Percentiles rank a stretch among this genome's conserved stretches.
Evolutionary conservation across 2,888 invertebrate species (phyloP).

Genomic region (Pterobdella sp.): DNA sequence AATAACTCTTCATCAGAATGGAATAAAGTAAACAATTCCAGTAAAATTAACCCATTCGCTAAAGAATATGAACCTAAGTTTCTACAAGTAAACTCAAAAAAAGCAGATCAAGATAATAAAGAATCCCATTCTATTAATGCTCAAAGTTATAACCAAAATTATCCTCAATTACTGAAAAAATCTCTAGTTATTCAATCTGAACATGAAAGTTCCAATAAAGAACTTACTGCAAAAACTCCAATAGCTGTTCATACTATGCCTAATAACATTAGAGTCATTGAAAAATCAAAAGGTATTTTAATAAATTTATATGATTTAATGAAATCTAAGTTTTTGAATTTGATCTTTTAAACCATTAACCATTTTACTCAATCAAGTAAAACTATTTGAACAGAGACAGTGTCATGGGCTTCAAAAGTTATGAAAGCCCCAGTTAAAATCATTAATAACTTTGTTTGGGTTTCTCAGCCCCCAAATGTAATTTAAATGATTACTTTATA

Average conservation of each 20-base stretch:
- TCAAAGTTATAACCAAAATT: slow-evolving; percentile 1
- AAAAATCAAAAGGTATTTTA: background rate
- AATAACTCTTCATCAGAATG: background rate
- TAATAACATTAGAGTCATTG: background rate
- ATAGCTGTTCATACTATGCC: background rate
- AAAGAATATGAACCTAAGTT: background rate
- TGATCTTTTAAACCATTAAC: too few relatives aligned
- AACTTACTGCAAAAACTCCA: background rate
- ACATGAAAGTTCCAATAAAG: background rate
- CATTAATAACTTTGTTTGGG: background rate
- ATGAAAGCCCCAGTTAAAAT: background rate
- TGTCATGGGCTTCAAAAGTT: background rate
- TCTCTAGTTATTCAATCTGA: background rate
- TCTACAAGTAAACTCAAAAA: background rate
- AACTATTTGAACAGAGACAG: too few relatives aligned
- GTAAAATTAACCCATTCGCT: background rate
- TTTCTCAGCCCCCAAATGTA: background rate
- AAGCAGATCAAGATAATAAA: background rate
- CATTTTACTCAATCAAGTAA: too few relatives aligned
- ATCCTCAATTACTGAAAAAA: slow-evolving; percentile 9
- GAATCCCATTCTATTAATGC: too few relatives aligned
- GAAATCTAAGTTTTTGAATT: background rate
- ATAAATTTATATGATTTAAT: background rate
- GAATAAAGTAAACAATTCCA: background rate
- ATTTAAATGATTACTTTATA: too few relatives aligned